phyloP scores from a whole-genome alignment of 2,888 invertebrate species.

The Parnassius glacialis region DNA sequence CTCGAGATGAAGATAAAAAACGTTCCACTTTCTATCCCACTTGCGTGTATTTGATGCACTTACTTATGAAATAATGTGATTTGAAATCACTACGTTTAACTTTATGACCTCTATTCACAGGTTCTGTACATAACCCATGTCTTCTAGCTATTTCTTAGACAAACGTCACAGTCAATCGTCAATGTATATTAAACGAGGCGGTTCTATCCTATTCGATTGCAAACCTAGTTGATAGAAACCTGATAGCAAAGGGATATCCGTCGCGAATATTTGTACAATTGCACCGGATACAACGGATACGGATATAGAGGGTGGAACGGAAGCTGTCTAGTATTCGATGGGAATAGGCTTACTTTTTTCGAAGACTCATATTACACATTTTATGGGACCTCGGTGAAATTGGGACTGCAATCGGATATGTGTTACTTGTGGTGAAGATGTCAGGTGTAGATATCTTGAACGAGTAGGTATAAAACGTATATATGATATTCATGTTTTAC shows the following conservation, averaged over 20 bases:
- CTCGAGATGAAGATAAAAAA: not conserved
- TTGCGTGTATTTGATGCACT: not conserved
- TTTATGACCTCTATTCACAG: not conserved
- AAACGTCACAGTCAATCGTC: not conserved
- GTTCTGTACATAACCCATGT: not conserved
- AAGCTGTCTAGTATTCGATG: slow-evolving; percentile 35
- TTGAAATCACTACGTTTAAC: not conserved
- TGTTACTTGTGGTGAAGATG: slow-evolving; percentile 9
- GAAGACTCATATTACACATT: slow-evolving; percentile 33
- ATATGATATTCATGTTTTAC: too few species aligned
- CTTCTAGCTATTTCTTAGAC: not conserved
- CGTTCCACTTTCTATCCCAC: not conserved
- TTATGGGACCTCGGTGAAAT: slow-evolving; percentile 50
- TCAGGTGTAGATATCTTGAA: slow-evolving; percentile 20
- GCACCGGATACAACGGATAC: slow-evolving; percentile 42
- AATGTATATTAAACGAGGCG: slow-evolving; percentile 18
- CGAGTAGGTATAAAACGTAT: too few species aligned
- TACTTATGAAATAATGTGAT: not conserved
- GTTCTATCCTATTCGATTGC: slow-evolving; percentile 18
- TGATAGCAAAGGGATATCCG: slow-evolving; percentile 40
- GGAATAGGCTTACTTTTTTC: slow-evolving; percentile 39
- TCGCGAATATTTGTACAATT: slow-evolving; percentile 54
- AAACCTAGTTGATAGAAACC: slow-evolving; percentile 35
- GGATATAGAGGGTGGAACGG: slow-evolving; percentile 38
- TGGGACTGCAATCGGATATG: slow-evolving; percentile 44